phyloP scores from a whole-genome alignment of 64 coral and sea anemone genomes.

The Pachyseris speciosa region DNA sequence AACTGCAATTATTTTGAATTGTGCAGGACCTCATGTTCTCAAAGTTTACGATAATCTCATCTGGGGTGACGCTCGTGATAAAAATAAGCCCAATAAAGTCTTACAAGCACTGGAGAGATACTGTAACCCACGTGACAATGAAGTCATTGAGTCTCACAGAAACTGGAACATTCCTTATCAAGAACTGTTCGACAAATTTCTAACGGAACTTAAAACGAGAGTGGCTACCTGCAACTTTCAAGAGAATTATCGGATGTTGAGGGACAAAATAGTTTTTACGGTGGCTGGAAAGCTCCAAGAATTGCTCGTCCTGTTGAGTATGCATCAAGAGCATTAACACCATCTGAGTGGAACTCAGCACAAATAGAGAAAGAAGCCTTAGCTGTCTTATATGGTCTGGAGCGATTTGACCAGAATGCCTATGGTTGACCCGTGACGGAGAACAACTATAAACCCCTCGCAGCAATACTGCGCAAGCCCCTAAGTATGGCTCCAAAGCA shows the following conservation, averaged over 20 bases:
- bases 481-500: no score
- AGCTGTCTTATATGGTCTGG: no score
- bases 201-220: slow-evolving; percentile 24
- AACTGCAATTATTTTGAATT: slow-evolving; percentile 68
- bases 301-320: no score
- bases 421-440: no score
- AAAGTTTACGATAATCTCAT: slow-evolving; percentile 37
- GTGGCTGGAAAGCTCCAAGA: neutral
- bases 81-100: slow-evolving; percentile 49
- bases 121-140: slow-evolving; percentile 47
- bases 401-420: no score
- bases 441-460: no score
- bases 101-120: slow-evolving; percentile 57
- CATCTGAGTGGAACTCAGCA: no score
- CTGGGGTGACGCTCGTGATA: slow-evolving; percentile 28
- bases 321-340: no score
- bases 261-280: slow-evolving; percentile 56
- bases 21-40: slow-evolving; percentile 41
- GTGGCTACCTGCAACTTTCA: slow-evolving; percentile 24
- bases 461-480: no score
- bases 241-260: slow-evolving; percentile 55
- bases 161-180: slow-evolving; percentile 34
- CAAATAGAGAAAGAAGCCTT: no score
- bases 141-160: slow-evolving; percentile 51
- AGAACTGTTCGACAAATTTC: slow-evolving; percentile 30